These are phyloP conservation scores for Ochlodes sylvanus DNA, from an alignment of 2,888 invertebrate species.

Conservation along the genomic window DNA sequence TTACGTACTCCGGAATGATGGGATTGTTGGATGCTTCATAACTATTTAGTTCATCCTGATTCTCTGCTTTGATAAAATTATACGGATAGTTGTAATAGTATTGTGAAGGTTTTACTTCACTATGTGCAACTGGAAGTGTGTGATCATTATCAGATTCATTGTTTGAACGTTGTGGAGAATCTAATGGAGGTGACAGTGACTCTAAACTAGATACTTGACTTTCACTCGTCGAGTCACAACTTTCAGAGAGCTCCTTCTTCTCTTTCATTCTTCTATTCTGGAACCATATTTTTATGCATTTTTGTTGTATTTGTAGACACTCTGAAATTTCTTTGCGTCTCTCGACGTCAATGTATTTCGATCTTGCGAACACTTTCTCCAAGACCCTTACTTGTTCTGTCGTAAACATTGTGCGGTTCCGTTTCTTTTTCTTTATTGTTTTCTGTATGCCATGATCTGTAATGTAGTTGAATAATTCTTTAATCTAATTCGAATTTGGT, in stretches of 20 bases:
- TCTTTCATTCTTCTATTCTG: conserved; percentile 92
- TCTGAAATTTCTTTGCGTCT: conserved; percentile 87
- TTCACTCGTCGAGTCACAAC: conserved; percentile 56
- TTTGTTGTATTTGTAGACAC: conserved; percentile 86
- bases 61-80: neutral
- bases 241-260: conserved; percentile 82
- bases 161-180: conserved; percentile 6
- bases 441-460: conserved; percentile 51
- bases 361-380: conserved; percentile 76
- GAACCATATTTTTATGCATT: conserved; percentile 93
- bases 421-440: conserved; percentile 71
- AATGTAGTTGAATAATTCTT: conserved; percentile 33
- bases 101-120: neutral
- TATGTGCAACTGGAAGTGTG: neutral
- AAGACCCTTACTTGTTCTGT: conserved; percentile 88
- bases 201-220: conserved; percentile 25
- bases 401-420: conserved; percentile 90
- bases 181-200: conserved; percentile 38
- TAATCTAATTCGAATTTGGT: neutral
- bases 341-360: conserved; percentile 87
- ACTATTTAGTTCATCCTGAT: neutral
- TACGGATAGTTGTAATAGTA: neutral
- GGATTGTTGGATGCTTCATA: neutral
- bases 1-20: conserved; percentile 6
- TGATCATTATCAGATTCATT: neutral